Base-by-base conservation (phyloP, 2,113 vertebrate genomes). In the Alligator sinensis region DNA sequence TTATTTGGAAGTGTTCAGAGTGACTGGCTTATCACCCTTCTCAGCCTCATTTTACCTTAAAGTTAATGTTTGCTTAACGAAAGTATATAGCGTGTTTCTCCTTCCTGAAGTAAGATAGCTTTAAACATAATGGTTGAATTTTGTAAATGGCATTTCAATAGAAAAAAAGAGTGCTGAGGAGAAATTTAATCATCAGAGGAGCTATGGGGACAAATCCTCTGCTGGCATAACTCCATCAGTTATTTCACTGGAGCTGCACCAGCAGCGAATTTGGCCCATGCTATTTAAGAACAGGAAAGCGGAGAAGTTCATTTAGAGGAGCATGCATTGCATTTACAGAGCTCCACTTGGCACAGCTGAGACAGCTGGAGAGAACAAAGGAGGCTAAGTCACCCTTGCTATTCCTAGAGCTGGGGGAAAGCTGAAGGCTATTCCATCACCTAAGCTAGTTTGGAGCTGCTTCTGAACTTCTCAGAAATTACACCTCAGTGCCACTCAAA, bases 31-130 rank as follows among this genome's bases (percentile, higher is more conserved):
- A 97, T 96, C 94, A 95, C 95, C 95, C 93, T 96, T 92, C 92
- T 91, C 80, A 89, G 85, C 74, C 84, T 89, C 92, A 90, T 96
- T 96, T 79, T 91, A 81, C 89, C 88, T 86, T 88, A 94, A 97
- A 95, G 96, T 97, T 98, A 96, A 97, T 97, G 95, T 97, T 96
- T 98, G 97, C 91, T 96, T 95, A 87, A 95, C 97, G 96, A 97
- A 96, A 85, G 12, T 2, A 8, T 70, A 90, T 96, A 96, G 96
- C 92, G 93, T 97, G 96, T 96, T 86, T 80, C 94, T 93, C 95
- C 86, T 92, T 79, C 30, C 89, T 30, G 88, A 25, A 75, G 60
- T 91, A 83, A 83, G 47, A 59, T 63, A 58, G 55, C n/a, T 89
- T 95, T 91, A 83, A 88, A 21, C 38, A 60, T 3, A 96, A 96